Percentiles rank a stretch among this genome's conserved stretches.
phyloP scores from a whole-genome alignment of 2,113 vertebrate species.

The Cavia porcellus region DNA sequence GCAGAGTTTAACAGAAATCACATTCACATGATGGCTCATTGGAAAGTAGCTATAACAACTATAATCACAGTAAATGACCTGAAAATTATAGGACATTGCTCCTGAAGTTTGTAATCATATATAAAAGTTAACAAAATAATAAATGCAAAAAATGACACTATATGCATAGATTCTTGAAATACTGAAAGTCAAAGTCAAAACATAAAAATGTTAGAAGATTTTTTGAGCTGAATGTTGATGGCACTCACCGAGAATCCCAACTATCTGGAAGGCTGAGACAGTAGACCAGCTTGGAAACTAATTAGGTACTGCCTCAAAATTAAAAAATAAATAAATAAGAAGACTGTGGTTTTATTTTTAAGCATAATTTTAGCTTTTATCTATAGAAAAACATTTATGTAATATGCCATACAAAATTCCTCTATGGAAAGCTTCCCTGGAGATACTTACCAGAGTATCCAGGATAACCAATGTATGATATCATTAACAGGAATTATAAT shows the following conservation, averaged over 20 bases:
- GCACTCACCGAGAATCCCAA: neutral
- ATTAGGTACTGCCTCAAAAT: neutral
- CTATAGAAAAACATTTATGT: neutral
- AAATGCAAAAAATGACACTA: neutral
- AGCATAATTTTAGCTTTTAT: conserved; percentile 25
- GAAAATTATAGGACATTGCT: neutral
- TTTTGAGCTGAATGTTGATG: neutral
- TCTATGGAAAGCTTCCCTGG: neutral
- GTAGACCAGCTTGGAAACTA: neutral
- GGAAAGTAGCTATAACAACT: neutral
- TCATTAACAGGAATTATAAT: neutral
- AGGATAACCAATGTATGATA: neutral
- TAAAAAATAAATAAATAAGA: neutral
- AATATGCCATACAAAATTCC: neutral
- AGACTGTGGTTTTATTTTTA: neutral
- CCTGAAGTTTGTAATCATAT: neutral
- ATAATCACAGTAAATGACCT: neutral
- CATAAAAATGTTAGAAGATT: neutral
- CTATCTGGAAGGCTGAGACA: neutral
- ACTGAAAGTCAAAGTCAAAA: neutral
- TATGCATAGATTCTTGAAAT: neutral
- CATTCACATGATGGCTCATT: too few species aligned
- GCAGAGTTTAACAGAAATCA: neutral
- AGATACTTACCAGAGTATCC: neutral
- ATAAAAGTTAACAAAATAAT: neutral